These are phyloP conservation scores for Echiichthys vipera DNA, from an alignment of 2,797 vertebrate species.

Conservation along the genomic window DNA sequence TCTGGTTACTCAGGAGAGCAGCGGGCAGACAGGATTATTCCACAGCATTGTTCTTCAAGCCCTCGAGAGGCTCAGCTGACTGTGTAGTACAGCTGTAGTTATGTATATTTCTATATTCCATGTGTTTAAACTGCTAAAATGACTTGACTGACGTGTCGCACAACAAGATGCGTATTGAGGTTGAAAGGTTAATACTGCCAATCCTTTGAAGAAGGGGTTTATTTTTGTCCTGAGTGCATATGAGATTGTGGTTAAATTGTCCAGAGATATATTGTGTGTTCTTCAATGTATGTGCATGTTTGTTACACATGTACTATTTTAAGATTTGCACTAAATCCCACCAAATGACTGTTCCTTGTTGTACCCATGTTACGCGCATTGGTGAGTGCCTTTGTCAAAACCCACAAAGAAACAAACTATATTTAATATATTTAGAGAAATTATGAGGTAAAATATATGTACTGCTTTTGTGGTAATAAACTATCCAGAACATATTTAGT, in stretches of 20 bases:
- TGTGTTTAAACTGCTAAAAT: conserved; percentile 66
- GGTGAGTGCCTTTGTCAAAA: conserved; percentile 80
- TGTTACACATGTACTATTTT: conserved; percentile 64
- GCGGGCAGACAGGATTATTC: conserved; percentile 84
- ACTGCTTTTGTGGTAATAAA: conserved; percentile 70
- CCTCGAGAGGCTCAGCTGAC: conserved; percentile 84
- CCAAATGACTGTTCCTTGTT: conserved; percentile 69
- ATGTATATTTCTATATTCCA: conserved; percentile 45
- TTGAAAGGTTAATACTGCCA: conserved; percentile 60
- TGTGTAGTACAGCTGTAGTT: conserved; percentile 22
- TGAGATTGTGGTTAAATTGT: conserved; percentile 44
- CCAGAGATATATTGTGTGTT: conserved; percentile 55
- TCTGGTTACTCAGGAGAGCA: conserved; percentile 84
- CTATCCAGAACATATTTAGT: conserved; percentile 26
- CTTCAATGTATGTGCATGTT: conserved; percentile 62
- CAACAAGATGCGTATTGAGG: conserved; percentile 22
- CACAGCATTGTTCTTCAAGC: conserved; percentile 80
- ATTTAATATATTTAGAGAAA: conserved; percentile 67
- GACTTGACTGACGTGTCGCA: conserved; percentile 46
- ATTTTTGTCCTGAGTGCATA: conserved; percentile 53
- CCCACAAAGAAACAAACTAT: conserved; percentile 59
- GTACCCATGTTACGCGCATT: conserved; percentile 64
- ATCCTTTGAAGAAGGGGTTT: conserved; percentile 47
- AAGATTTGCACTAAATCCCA: conserved; percentile 73
- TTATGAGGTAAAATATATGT: conserved; percentile 50